Conservation (phyloP, 2,888 invertebrate genomes). For the Nebria brevicollis region DNA sequence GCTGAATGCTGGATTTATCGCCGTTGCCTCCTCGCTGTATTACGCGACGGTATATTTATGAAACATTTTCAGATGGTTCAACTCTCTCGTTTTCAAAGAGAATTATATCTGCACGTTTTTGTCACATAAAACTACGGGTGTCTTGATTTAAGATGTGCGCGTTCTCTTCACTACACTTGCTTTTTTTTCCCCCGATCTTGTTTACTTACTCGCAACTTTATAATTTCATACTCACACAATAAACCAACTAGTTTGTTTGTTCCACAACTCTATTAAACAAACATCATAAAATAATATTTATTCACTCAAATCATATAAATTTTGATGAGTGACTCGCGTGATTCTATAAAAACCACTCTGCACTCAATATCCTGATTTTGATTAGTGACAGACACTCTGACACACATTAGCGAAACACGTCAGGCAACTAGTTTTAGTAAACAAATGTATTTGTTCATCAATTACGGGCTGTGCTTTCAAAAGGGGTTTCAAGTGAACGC, state of each 20-base stretch:
- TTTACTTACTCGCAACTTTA: background rate
- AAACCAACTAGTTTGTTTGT: background rate
- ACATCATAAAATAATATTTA: no score
- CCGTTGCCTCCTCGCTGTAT: background rate
- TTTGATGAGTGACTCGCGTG: no score
- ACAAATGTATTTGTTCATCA: conserved; percentile 42
- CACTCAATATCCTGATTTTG: no score
- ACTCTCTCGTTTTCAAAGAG: background rate
- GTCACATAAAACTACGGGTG: background rate
- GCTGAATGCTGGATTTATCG: background rate
- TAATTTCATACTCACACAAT: background rate
- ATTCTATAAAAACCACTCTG: no score
- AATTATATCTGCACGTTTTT: background rate
- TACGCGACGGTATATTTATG: background rate
- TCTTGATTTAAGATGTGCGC: background rate
- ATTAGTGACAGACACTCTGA: no score
- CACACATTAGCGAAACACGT: no score
- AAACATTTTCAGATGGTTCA: background rate
- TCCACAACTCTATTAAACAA: no score
- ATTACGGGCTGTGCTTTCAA: conserved; percentile 20
- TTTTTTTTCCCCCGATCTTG: background rate
- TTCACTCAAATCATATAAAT: no score
- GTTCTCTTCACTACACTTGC: background rate
- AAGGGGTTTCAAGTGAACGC: background rate
- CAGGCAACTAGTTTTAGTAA: conserved; percentile 18